A percentile compares a stretch with the other conserved stretches of the same genome.
Evolutionary conservation across 2,113 vertebrate genomes (phyloP).

Genomic region (Zingel zingel): DNA sequence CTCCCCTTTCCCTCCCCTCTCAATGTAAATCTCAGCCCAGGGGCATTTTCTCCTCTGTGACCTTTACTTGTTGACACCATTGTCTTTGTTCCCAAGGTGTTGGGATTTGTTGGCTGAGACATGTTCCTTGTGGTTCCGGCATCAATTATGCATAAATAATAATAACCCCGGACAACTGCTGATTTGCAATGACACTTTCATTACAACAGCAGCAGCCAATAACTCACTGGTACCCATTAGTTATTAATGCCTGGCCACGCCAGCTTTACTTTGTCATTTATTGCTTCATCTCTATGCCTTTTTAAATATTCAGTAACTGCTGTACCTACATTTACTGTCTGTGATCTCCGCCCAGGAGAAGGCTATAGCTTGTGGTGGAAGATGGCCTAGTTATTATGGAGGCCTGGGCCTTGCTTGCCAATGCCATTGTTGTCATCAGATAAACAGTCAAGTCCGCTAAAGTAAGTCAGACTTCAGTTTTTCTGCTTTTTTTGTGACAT

Average conservation of each 20-base stretch:
- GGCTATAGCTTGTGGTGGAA: slow-evolving; percentile 71
- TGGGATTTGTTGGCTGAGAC: slow-evolving; percentile 78
- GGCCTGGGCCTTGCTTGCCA: slow-evolving; percentile 59
- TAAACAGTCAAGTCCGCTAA: slow-evolving; percentile 24
- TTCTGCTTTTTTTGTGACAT: slow-evolving; percentile 20
- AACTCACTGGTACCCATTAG: slow-evolving; percentile 86
- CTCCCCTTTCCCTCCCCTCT: slow-evolving; percentile 34
- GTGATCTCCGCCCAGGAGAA: slow-evolving; percentile 75
- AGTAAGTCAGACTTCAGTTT: slow-evolving; percentile 32
- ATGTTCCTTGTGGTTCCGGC: slow-evolving; percentile 82
- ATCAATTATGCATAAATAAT: slow-evolving; percentile 91
- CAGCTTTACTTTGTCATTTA: slow-evolving; percentile 90
- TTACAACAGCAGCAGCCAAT: slow-evolving; percentile 85
- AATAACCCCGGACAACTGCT: slow-evolving; percentile 88
- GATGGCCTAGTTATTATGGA: slow-evolving; percentile 75
- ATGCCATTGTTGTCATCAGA: slow-evolving; percentile 62
- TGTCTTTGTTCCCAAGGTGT: slow-evolving; percentile 78
- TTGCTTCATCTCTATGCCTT: slow-evolving; percentile 87
- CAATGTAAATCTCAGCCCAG: slow-evolving; percentile 70
- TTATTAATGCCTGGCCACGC: slow-evolving; percentile 87
- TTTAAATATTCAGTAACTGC: slow-evolving; percentile 89
- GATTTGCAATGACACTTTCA: slow-evolving; percentile 90
- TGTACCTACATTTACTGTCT: slow-evolving; percentile 88
- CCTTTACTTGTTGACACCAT: slow-evolving; percentile 80
- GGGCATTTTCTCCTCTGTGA: slow-evolving; percentile 74